Evolutionary conservation across 2,797 vertebrate species (phyloP).

Genomic region (Synaphobranchus kaupii): DNA sequence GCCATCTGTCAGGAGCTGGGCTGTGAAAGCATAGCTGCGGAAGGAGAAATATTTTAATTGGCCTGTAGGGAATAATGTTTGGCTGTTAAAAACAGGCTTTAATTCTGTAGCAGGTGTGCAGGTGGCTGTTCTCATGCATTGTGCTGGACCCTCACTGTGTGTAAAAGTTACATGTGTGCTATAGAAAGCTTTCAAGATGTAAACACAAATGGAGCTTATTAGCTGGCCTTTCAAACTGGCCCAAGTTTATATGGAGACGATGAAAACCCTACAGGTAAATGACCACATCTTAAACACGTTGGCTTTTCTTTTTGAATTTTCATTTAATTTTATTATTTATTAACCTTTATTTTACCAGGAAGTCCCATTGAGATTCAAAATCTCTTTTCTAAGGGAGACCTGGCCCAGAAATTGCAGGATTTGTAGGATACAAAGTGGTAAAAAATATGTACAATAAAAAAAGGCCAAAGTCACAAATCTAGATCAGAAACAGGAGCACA

Average conservation of each 20-base stretch:
- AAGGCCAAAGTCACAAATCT: too few species aligned
- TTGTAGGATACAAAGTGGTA: too few species aligned
- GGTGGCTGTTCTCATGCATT: neutral
- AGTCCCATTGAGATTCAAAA: too few species aligned
- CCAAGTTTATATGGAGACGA: neutral
- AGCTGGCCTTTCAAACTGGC: neutral
- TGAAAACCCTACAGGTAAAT: neutral
- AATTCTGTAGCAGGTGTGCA: conserved; percentile 41
- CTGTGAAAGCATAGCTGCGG: conserved; percentile 37
- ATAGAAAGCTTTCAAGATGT: neutral
- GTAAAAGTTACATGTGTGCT: neutral
- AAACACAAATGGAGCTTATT: neutral
- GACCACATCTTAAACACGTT: neutral
- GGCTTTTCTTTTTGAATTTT: neutral
- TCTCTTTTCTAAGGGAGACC: too few species aligned
- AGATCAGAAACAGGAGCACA: too few species aligned
- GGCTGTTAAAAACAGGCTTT: conserved; percentile 40
- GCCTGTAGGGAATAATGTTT: conserved; percentile 46
- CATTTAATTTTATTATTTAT: too few species aligned
- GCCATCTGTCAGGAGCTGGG: conserved; percentile 49
- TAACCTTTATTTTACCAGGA: too few species aligned
- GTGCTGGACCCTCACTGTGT: neutral
- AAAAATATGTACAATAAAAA: too few species aligned
- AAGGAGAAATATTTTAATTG: conserved; percentile 54
- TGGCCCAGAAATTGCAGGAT: too few species aligned